Conservation (phyloP, 2,113 vertebrate genomes). For the Scortum barcoo region DNA sequence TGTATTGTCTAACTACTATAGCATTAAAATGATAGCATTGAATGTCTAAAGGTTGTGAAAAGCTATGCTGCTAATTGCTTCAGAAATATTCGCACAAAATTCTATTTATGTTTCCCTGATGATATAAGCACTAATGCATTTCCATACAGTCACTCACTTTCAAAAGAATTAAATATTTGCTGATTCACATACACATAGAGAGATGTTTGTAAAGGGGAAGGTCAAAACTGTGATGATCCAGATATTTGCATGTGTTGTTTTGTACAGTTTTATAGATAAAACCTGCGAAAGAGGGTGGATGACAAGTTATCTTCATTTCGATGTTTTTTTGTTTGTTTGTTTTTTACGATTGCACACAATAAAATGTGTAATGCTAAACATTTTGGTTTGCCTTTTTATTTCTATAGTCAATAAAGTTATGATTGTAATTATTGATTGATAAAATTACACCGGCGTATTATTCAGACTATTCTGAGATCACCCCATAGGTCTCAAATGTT, state of each 20-base stretch:
- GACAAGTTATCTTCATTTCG: conserved; percentile 17
- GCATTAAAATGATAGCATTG: background rate
- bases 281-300: background rate
- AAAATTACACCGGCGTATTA: background rate
- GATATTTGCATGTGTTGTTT: conserved; percentile 36
- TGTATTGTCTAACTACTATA: conserved; percentile 24
- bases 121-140: conserved; percentile 2
- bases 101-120: conserved; percentile 49
- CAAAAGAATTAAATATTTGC: conserved; percentile 34
- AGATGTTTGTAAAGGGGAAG: conserved; percentile 21
- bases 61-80: background rate
- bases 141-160: conserved; percentile 12
- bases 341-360: conserved; percentile 56
- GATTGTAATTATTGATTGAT: background rate
- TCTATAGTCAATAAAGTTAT: background rate
- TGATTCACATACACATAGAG: conserved; percentile 13
- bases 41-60: conserved; percentile 51
- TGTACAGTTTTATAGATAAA: conserved; percentile 73
- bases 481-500: background rate
- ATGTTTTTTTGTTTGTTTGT: conserved; percentile 4
- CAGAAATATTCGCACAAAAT: conserved; percentile 13
- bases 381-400: background rate
- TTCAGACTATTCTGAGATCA: background rate
- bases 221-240: conserved; percentile 49
- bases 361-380: conserved; percentile 39